Base-by-base conservation (phyloP, 1,140 invertebrate species). In the Drosophila malerkotliana region DNA sequence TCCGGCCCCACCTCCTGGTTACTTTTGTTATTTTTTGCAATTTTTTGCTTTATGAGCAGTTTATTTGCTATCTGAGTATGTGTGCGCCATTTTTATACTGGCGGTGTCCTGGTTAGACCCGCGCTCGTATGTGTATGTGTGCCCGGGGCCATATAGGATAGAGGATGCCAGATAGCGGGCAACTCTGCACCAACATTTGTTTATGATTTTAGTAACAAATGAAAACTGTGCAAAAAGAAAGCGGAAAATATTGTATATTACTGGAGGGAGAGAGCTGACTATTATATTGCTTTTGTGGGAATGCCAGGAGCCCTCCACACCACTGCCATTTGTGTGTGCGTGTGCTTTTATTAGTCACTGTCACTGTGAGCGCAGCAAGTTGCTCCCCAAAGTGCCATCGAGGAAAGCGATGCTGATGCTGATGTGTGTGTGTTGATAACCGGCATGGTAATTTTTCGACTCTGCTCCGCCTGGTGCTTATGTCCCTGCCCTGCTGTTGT, bases 1-100 rank as follows among this genome's bases (percentile, higher is more conserved):
- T 44, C 3, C n/a, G 30, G 10, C 30, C 14, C 6, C 67, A 61
- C 7, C 41, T 77, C 34, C 41, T 52, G 44, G 30, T 63, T 61
- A 39, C 44, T 68, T 51, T 63, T 79, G 55, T 81, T 77, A 51
- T 62, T 87, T 78, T 71, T 71, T 53, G 49, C 63, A 80, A 66
- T 81, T 80, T 75, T 81, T 69, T 84, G 72, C 82, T 79, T 88
- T 87, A 87, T 82, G 83, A 87, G 82, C 82, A 87, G 83, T 87
- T 87, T 87, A 88, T 87, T 88, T 87, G 75, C 62, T 64, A 21
- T 55, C 54, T 30, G 64, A 57, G 24, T 71, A 37, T 48, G 37
- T 28, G 12, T 51, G 52, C 52, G 49, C 41, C 41, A 68, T 53
- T 67, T 66, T 21, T 30, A 64, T 49, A 18, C 63, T 49, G 44